Conservation (phyloP, 2,113 vertebrate species). For the Sminthopsis crassicaudata region DNA sequence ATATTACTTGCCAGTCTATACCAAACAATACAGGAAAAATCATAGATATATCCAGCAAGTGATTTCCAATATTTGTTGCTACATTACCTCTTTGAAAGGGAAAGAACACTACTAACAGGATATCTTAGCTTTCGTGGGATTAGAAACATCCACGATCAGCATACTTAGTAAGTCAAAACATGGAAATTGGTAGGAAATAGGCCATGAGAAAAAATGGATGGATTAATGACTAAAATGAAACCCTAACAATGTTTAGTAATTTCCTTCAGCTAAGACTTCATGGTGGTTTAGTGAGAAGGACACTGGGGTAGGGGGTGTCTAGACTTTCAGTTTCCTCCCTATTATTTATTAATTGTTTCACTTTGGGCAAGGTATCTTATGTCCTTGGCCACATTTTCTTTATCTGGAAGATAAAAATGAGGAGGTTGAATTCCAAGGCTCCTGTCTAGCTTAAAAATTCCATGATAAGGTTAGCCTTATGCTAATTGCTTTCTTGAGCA, state of each 20-base stretch:
- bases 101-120: slow-evolving; percentile 25
- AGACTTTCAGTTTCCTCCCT: background rate
- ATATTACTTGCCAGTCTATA: background rate
- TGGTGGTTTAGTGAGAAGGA: background rate
- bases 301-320: background rate
- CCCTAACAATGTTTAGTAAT: background rate
- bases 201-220: background rate
- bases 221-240: background rate
- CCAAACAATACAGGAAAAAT: background rate
- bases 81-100: slow-evolving; percentile 32
- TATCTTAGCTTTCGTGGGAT: background rate
- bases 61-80: slow-evolving; percentile 43
- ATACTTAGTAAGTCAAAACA: background rate
- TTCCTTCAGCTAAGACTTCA: background rate
- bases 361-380: background rate
- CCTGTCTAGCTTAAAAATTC: background rate
- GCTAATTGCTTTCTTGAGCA: background rate
- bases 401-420: background rate
- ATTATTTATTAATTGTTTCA: background rate
- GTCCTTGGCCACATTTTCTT: background rate
- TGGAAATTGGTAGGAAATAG: background rate
- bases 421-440: background rate
- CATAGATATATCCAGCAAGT: background rate
- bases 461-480: background rate
- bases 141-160: too few species aligned